These are phyloP conservation scores for Ectemnius cavifrons DNA, from an alignment of 2,888 invertebrate species.

Conservation along the genomic window DNA sequence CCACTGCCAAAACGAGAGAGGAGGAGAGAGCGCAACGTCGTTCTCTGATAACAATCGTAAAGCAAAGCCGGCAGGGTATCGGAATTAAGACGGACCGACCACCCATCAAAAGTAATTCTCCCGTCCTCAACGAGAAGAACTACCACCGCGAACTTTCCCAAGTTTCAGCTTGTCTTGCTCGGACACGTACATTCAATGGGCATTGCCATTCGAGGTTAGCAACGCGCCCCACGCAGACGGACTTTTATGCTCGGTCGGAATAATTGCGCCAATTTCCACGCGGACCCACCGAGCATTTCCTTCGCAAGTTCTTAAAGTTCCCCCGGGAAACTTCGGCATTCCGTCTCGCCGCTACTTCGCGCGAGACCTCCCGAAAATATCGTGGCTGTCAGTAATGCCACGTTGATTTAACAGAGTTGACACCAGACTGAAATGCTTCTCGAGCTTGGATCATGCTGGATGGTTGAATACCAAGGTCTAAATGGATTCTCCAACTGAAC, in stretches of 20 bases:
- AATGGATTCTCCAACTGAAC: no score
- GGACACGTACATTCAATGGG: no score
- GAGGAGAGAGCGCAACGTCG: background rate
- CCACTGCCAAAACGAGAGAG: no score
- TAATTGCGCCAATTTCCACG: slow-evolving; percentile 3
- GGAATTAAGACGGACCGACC: background rate
- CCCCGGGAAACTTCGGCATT: no score
- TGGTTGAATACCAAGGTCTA: no score
- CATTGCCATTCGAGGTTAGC: no score
- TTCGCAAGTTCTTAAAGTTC: slow-evolving; percentile 4
- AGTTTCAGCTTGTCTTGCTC: no score
- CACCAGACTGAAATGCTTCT: no score
- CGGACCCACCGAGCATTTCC: background rate
- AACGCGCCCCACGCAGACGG: background rate
- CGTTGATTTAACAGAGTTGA: background rate
- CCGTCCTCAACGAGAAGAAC: background rate
- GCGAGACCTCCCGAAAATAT: background rate
- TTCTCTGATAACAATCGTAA: background rate
- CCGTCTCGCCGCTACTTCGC: background rate
- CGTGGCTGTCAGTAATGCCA: background rate
- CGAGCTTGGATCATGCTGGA: no score
- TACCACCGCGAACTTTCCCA: no score
- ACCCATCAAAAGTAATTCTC: background rate
- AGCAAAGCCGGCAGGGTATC: slow-evolving; percentile 1
- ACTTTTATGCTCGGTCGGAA: background rate